Evolutionary conservation across 2,888 invertebrate genomes (phyloP).

Genomic region (Sepiola atlantica): DNA sequence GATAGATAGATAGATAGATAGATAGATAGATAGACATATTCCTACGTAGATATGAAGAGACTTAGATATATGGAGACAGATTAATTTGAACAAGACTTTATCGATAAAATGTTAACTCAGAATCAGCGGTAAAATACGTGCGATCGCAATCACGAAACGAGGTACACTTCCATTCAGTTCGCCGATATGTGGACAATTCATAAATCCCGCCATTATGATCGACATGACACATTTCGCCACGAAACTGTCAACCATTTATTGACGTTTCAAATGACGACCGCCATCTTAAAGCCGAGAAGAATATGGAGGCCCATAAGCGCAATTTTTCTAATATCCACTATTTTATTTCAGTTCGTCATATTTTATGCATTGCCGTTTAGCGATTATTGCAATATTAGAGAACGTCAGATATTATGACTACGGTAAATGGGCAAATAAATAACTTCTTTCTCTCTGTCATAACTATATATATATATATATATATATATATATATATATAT

Average conservation of each 20-base stretch:
- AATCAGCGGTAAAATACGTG: not conserved
- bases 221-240: too few relatives aligned
- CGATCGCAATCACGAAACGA: not conserved
- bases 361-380: too few relatives aligned
- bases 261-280: not conserved
- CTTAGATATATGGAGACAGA: not conserved
- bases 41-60: not conserved
- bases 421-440: not conserved
- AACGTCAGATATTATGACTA: not conserved
- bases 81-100: not conserved
- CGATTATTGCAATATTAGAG: not conserved
- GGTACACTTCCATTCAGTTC: not conserved
- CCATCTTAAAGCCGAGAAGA: not conserved
- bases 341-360: too few relatives aligned
- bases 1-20: not conserved
- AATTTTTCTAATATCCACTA: too few relatives aligned
- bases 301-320: too few relatives aligned
- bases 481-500: slow-evolving; percentile 43
- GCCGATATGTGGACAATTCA: too few relatives aligned
- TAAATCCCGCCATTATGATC: too few relatives aligned
- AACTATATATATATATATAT: not conserved
- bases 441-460: not conserved
- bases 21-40: not conserved
- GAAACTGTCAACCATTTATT: too few relatives aligned
- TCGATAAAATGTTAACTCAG: not conserved